phyloP scores from a whole-genome alignment of 2,888 invertebrate species.

The Sturmia bella region DNA sequence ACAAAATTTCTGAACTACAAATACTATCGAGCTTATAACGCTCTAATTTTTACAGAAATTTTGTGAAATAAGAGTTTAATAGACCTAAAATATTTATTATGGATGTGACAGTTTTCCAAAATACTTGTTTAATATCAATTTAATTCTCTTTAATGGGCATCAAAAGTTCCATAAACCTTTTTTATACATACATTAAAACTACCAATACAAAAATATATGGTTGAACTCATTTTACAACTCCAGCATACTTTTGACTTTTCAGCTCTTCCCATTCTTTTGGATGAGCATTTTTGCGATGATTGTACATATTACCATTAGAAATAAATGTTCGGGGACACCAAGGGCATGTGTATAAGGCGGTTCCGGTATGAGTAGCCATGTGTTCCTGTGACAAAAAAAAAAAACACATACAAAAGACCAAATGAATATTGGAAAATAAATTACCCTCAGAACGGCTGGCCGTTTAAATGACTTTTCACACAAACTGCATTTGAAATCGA shows the following conservation, averaged over 20 bases:
- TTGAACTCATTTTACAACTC: background rate
- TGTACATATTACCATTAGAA: conserved; percentile 79
- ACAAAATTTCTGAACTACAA: too few relatives aligned
- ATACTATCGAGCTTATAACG: too few relatives aligned
- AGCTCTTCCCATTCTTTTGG: conserved; percentile 78
- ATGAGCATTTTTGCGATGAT: conserved; percentile 79
- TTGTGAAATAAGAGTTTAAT: too few relatives aligned
- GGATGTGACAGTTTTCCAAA: too few relatives aligned
- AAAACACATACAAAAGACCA: too few relatives aligned
- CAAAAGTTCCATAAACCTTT: background rate
- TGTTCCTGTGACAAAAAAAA: conserved; percentile 76
- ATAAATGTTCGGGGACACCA: conserved; percentile 79
- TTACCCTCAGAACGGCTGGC: conserved; percentile 72
- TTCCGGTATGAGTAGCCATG: conserved; percentile 79
- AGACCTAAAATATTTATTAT: too few relatives aligned
- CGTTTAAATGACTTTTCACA: conserved; percentile 81
- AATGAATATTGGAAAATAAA: background rate
- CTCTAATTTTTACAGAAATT: too few relatives aligned
- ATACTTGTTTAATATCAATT: too few relatives aligned
- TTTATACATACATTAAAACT: too few relatives aligned
- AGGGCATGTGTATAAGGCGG: conserved; percentile 77
- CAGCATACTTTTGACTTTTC: conserved; percentile 56
- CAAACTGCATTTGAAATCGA: conserved; percentile 78
- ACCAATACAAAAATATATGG: too few relatives aligned
- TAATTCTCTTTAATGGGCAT: too few relatives aligned